Evolutionary conservation across 2,888 invertebrate genomes (phyloP).

Genomic region (Sinhomidia bicolor): DNA sequence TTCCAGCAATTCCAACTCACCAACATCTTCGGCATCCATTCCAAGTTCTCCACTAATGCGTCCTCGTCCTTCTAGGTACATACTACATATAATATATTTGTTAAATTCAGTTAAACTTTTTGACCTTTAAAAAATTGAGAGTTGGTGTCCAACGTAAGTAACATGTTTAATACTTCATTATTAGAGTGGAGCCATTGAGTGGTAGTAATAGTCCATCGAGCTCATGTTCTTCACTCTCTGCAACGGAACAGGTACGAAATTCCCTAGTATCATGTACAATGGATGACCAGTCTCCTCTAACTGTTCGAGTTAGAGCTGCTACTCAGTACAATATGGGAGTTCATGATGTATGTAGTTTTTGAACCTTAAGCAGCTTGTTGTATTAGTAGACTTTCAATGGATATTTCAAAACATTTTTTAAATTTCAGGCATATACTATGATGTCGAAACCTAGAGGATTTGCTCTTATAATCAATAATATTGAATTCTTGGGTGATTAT

Average conservation of each 20-base stretch:
- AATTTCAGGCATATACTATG: conserved; percentile 75
- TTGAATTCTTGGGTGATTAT: conserved; percentile 72
- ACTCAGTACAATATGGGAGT: conserved; percentile 65
- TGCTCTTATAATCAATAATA: conserved; percentile 78
- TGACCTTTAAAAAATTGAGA: background rate
- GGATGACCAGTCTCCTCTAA: conserved; percentile 64
- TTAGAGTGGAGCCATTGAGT: conserved; percentile 61
- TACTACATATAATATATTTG: background rate
- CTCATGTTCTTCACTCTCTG: conserved; percentile 57
- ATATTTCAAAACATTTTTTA: background rate
- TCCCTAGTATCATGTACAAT: conserved; percentile 37
- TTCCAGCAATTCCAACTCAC: conserved; percentile 57
- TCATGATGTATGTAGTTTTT: conserved; percentile 38
- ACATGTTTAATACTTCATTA: background rate
- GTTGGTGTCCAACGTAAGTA: too few relatives aligned
- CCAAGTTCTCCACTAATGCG: conserved; percentile 63
- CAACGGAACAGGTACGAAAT: conserved; percentile 45
- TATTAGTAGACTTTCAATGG: too few relatives aligned
- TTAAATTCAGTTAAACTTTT: background rate
- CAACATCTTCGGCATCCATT: conserved; percentile 55
- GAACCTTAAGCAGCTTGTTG: too few relatives aligned
- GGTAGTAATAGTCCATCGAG: conserved; percentile 50
- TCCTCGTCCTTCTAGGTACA: conserved; percentile 37
- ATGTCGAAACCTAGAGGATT: conserved; percentile 75
- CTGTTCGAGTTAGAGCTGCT: conserved; percentile 61